Percentiles rank a stretch among this genome's conserved stretches.
These are phyloP conservation scores for Drosophila pectinifera DNA, from an alignment of 1,140 invertebrate genomes.

Conservation along the genomic window DNA sequence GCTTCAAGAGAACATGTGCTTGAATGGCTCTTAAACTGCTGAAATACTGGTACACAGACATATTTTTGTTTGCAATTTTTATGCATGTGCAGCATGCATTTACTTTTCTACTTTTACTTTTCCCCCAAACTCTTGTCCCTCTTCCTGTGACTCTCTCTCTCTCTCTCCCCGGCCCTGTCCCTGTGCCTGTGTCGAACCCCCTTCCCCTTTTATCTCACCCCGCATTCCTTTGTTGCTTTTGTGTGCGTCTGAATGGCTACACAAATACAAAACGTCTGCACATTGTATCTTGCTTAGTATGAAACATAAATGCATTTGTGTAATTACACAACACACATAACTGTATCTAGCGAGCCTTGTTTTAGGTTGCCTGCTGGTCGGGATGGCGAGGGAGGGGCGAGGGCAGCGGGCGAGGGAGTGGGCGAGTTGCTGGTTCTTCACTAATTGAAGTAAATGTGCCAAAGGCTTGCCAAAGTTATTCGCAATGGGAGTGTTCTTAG, in stretches of 20 bases:
- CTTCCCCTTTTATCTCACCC: conserved; percentile 9
- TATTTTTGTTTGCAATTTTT: conserved; percentile 70
- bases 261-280: conserved; percentile 77
- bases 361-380: conserved; percentile 28
- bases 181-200: too few species aligned
- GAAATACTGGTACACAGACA: conserved; percentile 61
- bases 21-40: conserved; percentile 58
- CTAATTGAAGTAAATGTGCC: conserved; percentile 71
- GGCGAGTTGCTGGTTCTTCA: conserved; percentile 2
- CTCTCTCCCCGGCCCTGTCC: too few species aligned
- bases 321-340: conserved; percentile 72
- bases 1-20: conserved; percentile 8
- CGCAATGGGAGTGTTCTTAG: conserved; percentile 38
- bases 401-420: background rate
- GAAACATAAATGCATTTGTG: conserved; percentile 78
- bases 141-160: background rate
- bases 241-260: conserved; percentile 74
- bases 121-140: background rate
- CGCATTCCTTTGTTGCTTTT: conserved; percentile 46
- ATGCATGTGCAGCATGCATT: conserved; percentile 47
- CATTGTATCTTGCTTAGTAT: conserved; percentile 56
- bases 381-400: background rate
- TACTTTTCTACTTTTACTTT: conserved; percentile 51
- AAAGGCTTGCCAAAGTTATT: conserved; percentile 51
- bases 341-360: conserved; percentile 53